A percentile compares a stretch with the other conserved stretches of the same genome.
Conservation (phyloP, 2,888 invertebrate species). For the Nephrotoma guestfalica region DNA sequence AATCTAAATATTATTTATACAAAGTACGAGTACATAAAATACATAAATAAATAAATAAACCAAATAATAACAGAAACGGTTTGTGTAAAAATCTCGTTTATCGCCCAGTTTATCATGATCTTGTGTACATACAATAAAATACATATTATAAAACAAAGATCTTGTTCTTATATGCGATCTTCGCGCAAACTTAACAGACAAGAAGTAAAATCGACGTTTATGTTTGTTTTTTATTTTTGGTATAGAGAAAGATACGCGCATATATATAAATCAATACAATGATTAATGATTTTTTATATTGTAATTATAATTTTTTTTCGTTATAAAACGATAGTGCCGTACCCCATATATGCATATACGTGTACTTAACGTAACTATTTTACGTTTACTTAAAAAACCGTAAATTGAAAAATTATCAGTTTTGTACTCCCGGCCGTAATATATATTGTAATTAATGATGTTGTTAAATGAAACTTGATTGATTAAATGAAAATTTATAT, state of each 20-base stretch:
- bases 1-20: neutral
- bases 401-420: neutral
- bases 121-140: neutral
- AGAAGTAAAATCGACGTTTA: neutral
- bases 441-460: neutral
- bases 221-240: neutral
- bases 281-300: neutral
- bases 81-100: neutral
- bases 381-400: neutral
- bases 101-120: neutral
- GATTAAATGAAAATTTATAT: neutral
- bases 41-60: neutral
- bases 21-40: neutral
- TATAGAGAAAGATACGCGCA: neutral
- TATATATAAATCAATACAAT: neutral
- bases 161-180: neutral
- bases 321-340: neutral
- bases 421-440: neutral
- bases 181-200: neutral
- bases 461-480: neutral
- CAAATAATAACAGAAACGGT: neutral
- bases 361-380: neutral
- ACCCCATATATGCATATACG: neutral
- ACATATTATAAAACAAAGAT: neutral
- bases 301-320: neutral